Conservation (phyloP, 64 coral and sea anemone species). For the Stichodactyla helianthus region DNA sequence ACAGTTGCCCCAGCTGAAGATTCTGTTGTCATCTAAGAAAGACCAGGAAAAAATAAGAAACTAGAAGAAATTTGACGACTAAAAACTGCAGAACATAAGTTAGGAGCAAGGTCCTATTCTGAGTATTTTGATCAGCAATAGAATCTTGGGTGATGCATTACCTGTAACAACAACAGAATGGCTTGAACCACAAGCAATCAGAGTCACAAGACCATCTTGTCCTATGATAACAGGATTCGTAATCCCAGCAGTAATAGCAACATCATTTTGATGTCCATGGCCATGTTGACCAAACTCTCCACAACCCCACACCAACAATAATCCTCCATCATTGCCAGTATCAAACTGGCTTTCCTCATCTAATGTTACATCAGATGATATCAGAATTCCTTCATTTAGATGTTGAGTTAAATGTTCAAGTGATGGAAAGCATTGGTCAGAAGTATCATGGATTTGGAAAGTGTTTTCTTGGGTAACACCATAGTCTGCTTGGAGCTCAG, state of each 20-base stretch:
- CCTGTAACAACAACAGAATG: conserved; percentile 89
- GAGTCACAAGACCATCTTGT: conserved; percentile 54
- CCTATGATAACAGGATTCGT: conserved; percentile 43
- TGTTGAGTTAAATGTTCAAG: neutral
- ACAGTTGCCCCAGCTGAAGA: conserved; percentile 94
- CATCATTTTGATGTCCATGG: conserved; percentile 70
- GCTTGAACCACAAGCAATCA: conserved; percentile 87
- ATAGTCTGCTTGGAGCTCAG: neutral
- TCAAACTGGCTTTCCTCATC: neutral
- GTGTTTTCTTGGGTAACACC: too few species aligned
- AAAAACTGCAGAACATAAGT: too few species aligned
- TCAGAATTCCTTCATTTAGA: neutral
- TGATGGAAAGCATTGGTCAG: neutral
- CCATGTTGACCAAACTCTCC: conserved; percentile 99
- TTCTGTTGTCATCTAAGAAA: conserved; percentile 56
- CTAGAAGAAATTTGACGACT: neutral
- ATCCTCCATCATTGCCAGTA: conserved; percentile 21
- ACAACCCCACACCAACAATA: conserved; percentile 91
- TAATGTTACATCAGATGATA: neutral
- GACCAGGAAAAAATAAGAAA: neutral
- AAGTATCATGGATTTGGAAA: neutral
- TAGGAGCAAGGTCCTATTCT: neutral
- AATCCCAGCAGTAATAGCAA: conserved; percentile 29
- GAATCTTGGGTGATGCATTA: neutral
- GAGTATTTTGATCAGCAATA: too few species aligned